Evolutionary conservation across 2,797 vertebrate species (phyloP).

Genomic region (Oreortyx pictus): DNA sequence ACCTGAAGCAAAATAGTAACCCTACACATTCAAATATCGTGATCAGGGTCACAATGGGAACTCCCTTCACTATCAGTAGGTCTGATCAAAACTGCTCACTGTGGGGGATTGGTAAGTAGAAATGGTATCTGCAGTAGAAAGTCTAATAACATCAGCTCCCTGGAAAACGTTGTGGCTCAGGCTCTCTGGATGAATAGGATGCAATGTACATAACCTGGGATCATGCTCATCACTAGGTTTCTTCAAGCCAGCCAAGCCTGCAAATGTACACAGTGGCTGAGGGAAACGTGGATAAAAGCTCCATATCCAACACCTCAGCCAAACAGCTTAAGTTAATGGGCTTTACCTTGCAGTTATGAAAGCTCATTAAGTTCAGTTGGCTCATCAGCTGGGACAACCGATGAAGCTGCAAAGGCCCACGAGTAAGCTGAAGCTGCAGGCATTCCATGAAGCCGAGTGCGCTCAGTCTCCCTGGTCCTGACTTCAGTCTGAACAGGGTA

Average conservation of each 20-base stretch:
- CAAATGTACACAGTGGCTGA: neutral
- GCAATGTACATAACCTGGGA: neutral
- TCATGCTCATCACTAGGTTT: neutral
- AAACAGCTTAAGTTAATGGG: neutral
- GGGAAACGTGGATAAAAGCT: neutral
- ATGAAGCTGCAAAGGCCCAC: neutral
- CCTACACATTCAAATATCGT: neutral
- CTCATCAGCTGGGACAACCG: neutral
- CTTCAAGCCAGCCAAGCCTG: neutral
- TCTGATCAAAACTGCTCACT: neutral
- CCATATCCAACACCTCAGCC: neutral
- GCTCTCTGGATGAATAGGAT: neutral
- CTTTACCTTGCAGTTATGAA: neutral
- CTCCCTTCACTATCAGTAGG: neutral
- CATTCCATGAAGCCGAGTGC: neutral
- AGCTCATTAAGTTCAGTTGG: neutral
- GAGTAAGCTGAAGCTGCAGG: neutral
- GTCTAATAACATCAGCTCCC: neutral
- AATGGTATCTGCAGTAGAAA: too few species aligned
- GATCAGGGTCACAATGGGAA: too few species aligned
- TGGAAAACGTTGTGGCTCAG: neutral
- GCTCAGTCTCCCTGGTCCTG: neutral
- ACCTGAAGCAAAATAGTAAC: neutral
- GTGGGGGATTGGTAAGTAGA: too few species aligned
- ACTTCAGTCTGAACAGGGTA: rapidly evolving